Conservation (phyloP, 2,797 vertebrate species). For the Rhodeus uyekii region DNA sequence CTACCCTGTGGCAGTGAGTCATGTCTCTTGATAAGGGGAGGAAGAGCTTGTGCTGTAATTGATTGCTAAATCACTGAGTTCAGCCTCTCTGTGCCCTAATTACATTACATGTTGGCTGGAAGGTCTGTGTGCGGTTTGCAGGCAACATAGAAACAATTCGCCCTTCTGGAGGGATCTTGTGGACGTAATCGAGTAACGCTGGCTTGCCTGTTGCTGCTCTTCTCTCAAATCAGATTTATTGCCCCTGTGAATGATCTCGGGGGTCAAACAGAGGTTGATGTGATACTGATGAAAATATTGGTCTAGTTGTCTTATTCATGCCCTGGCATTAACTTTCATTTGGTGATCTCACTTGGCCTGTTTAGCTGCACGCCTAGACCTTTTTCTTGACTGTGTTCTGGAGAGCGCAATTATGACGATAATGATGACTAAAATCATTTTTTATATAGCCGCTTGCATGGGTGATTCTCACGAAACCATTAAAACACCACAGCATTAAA, state of each 20-base stretch:
- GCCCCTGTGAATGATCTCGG: conserved; percentile 39
- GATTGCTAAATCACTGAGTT: conserved; percentile 56
- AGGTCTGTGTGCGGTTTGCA: conserved; percentile 40
- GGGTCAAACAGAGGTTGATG: conserved; percentile 49
- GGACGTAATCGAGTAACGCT: conserved; percentile 52
- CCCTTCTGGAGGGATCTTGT: conserved; percentile 46
- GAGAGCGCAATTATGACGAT: neutral
- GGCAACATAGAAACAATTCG: conserved; percentile 42
- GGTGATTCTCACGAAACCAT: no score
- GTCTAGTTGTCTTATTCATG: neutral
- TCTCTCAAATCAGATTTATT: conserved; percentile 48
- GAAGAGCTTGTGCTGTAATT: conserved; percentile 55
- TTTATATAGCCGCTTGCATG: conserved; percentile 1
- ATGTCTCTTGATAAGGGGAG: conserved; percentile 36
- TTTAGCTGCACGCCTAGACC: neutral
- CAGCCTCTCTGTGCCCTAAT: conserved; percentile 55
- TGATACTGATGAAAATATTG: conserved; percentile 32
- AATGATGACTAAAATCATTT: conserved; percentile 16
- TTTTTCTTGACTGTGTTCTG: neutral
- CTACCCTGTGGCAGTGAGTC: conserved; percentile 12
- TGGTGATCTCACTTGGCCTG: neutral
- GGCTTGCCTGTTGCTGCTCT: conserved; percentile 43
- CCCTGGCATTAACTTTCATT: neutral
- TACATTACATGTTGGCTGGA: conserved; percentile 51
- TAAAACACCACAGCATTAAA: no score